Evolutionary conservation across 2,113 vertebrate species (phyloP).

Genomic region (Erinaceus europaeus): DNA sequence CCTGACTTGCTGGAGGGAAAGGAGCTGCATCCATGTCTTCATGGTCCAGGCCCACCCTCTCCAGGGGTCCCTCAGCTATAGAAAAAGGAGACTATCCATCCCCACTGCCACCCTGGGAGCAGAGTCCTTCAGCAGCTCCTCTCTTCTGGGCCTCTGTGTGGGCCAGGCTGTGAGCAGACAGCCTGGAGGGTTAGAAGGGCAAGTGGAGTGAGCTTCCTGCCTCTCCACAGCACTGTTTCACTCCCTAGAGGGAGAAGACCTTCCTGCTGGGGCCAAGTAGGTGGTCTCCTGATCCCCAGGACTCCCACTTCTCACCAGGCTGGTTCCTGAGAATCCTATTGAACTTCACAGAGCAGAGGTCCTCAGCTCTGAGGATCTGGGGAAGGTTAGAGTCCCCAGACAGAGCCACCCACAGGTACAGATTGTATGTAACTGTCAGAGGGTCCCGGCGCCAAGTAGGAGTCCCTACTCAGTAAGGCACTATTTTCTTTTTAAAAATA

Average conservation of each 20-base stretch:
- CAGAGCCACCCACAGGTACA: not conserved
- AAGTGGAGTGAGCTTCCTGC: no score
- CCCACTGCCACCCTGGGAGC: not conserved
- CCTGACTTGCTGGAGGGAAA: not conserved
- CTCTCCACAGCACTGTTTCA: not conserved
- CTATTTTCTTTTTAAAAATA: no score
- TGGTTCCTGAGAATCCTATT: not conserved
- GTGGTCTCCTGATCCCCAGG: not conserved
- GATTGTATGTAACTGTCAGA: not conserved
- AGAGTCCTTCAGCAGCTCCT: not conserved
- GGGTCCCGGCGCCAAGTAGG: not conserved
- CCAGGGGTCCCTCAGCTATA: not conserved
- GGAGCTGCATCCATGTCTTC: not conserved
- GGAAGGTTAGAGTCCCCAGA: not conserved
- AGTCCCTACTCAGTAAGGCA: not conserved
- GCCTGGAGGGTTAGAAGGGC: not conserved
- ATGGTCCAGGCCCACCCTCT: not conserved
- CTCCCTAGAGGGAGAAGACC: not conserved
- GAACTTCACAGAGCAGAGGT: not conserved
- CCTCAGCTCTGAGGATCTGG: not conserved
- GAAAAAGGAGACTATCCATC: not conserved
- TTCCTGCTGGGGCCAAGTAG: not conserved
- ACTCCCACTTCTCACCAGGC: not conserved
- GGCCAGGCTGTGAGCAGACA: not conserved
- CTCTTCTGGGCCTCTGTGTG: not conserved